These are phyloP conservation scores for Sphenodon punctatus DNA, from an alignment of 2,797 vertebrate genomes.

Conservation along the genomic window DNA sequence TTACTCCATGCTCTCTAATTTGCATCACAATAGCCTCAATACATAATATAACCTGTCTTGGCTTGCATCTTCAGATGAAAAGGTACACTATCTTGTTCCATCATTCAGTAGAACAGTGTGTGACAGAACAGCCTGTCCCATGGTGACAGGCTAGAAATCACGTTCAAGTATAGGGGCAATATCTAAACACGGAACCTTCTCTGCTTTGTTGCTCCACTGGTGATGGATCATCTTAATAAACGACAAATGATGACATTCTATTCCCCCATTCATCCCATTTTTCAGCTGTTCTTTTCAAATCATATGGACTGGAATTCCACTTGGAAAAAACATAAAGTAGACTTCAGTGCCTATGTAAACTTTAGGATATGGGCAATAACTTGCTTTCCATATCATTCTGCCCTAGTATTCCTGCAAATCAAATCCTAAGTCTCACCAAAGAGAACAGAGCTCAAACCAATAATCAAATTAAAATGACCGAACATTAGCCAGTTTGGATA, in stretches of 20 bases:
- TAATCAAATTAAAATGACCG: too few relatives aligned
- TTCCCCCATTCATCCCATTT: not conserved
- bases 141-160: constrained; percentile 30
- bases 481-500: too few relatives aligned
- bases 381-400: too few relatives aligned
- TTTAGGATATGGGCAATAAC: not conserved
- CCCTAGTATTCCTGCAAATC: too few relatives aligned
- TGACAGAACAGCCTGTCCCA: not conserved
- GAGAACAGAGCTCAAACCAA: too few relatives aligned
- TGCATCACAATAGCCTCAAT: constrained; percentile 16
- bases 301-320: not conserved
- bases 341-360: not conserved
- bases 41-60: constrained; percentile 17
- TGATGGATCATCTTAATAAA: not conserved
- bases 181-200: constrained; percentile 22
- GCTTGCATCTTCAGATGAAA: constrained; percentile 35
- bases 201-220: not conserved
- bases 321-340: not conserved
- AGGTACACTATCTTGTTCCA: constrained; percentile 15
- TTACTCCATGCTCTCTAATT: constrained; percentile 2
- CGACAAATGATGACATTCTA: not conserved
- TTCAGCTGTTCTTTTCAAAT: not conserved
- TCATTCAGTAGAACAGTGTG: constrained; percentile 25
- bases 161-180: not conserved
- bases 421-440: too few relatives aligned